Conservation (phyloP, 2,797 vertebrate genomes). For the Melanotaenia pygmaea region DNA sequence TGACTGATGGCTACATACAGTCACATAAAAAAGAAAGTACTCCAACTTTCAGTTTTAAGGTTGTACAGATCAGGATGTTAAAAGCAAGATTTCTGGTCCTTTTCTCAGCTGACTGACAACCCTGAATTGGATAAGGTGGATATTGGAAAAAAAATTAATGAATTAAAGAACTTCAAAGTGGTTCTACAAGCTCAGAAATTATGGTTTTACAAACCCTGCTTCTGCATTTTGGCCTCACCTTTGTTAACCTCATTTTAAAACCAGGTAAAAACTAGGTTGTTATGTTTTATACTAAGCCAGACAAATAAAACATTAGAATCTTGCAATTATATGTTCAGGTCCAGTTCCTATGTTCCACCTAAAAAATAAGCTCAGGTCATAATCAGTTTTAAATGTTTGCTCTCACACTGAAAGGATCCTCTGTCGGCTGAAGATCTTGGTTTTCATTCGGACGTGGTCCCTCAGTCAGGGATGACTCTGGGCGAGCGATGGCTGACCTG, state of each 20-base stretch:
- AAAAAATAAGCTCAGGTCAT: background rate
- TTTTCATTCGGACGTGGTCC: background rate
- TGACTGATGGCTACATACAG: background rate
- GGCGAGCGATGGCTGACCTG: conserved; percentile 12
- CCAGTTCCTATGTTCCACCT: background rate
- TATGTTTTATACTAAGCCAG: background rate
- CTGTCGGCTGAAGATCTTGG: background rate
- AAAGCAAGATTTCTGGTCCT: background rate
- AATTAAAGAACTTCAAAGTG: background rate
- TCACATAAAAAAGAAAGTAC: background rate
- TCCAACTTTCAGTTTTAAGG: background rate
- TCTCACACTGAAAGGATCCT: conserved; percentile 54
- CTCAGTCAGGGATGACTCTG: conserved; percentile 18
- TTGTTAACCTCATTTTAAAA: background rate
- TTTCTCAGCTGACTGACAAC: background rate
- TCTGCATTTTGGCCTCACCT: background rate
- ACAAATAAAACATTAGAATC: background rate
- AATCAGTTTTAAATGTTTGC: background rate
- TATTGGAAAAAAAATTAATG: background rate
- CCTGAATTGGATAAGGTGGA: background rate
- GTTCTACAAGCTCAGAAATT: background rate
- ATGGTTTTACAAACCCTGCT: background rate
- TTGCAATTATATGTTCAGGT: background rate
- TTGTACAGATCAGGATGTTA: background rate
- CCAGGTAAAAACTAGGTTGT: background rate